A percentile compares a stretch with the other conserved stretches of the same genome.
Conservation (phyloP, 1,140 invertebrate genomes). For the Brachionus rotundiformis region DNA sequence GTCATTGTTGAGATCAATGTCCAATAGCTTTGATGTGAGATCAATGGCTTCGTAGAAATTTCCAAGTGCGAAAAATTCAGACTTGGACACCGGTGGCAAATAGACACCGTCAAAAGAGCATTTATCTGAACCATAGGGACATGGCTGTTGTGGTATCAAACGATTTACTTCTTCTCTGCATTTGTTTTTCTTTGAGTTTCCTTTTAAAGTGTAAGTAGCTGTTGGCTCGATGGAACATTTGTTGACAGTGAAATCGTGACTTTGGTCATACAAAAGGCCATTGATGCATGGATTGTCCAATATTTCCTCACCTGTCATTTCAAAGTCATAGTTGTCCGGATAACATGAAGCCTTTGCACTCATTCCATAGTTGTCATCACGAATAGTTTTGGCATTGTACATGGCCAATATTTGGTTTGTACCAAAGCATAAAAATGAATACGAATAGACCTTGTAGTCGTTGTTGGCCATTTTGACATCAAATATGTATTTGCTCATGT, state of each 20-base stretch:
- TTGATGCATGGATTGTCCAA: slow-evolving; percentile 36
- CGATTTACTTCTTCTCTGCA: slow-evolving; percentile 38
- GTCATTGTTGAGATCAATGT: not conserved
- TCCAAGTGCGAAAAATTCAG: slow-evolving; percentile 27
- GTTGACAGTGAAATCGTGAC: slow-evolving; percentile 29
- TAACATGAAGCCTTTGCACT: slow-evolving; percentile 21
- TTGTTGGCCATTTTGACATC: slow-evolving; percentile 16
- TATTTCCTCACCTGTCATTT: slow-evolving; percentile 8
- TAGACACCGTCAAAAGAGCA: slow-evolving; percentile 42
- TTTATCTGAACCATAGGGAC: not conserved
- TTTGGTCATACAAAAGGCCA: slow-evolving; percentile 33
- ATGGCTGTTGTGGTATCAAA: slow-evolving; percentile 12
- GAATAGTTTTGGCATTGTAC: slow-evolving; percentile 29
- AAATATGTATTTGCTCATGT: not conserved
- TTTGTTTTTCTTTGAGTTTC: slow-evolving; percentile 34
- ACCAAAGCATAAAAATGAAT: slow-evolving; percentile 41
- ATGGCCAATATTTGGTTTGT: slow-evolving; percentile 39
- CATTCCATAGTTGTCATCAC: not conserved
- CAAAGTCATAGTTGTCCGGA: slow-evolving; percentile 10
- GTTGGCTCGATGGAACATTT: not conserved
- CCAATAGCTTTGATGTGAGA: not conserved
- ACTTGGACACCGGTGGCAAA: slow-evolving; percentile 25
- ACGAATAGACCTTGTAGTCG: slow-evolving; percentile 15
- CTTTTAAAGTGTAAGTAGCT: not conserved
- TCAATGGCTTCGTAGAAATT: slow-evolving; percentile 36